A percentile compares a stretch with the other conserved stretches of the same genome.
phyloP scores from a whole-genome alignment of 1,140 invertebrate species.

The Parapsyche elsis region DNA sequence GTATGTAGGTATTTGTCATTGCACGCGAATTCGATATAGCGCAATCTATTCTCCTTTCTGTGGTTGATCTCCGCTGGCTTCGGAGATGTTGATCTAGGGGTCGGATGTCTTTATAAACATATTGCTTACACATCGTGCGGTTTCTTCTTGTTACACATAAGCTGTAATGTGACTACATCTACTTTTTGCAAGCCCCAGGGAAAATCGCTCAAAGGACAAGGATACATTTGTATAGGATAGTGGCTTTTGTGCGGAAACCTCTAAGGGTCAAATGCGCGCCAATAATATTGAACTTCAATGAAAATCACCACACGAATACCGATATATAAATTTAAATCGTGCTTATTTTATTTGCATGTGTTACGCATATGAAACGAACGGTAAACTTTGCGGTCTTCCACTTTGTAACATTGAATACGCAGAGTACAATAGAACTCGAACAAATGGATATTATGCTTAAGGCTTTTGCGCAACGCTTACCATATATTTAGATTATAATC shows the following conservation, averaged over 20 bases:
- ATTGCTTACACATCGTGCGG: slow-evolving; percentile 42
- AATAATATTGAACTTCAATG: neutral
- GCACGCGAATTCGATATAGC: too few relatives aligned
- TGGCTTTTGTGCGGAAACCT: neutral
- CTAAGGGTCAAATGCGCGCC: neutral
- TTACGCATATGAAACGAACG: too few relatives aligned
- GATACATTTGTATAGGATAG: neutral
- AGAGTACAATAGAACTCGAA: too few relatives aligned
- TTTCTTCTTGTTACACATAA: slow-evolving; percentile 38
- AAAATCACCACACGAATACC: too few relatives aligned
- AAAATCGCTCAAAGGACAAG: slow-evolving; percentile 17
- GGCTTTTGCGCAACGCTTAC: too few relatives aligned
- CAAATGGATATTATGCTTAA: too few relatives aligned
- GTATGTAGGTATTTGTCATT: neutral
- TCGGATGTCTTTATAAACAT: slow-evolving; percentile 41
- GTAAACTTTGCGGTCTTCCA: too few relatives aligned
- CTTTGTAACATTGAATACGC: too few relatives aligned
- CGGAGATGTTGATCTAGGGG: slow-evolving; percentile 4
- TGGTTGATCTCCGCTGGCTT: neutral
- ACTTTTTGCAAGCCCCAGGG: slow-evolving; percentile 26
- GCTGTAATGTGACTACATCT: slow-evolving; percentile 38
- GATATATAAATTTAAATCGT: too few relatives aligned
- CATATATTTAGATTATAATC: too few relatives aligned
- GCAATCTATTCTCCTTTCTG: too few relatives aligned
- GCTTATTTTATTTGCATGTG: too few relatives aligned